Evolutionary conservation across 2,113 vertebrate genomes (phyloP).

Genomic region (Aphyosemion australe): DNA sequence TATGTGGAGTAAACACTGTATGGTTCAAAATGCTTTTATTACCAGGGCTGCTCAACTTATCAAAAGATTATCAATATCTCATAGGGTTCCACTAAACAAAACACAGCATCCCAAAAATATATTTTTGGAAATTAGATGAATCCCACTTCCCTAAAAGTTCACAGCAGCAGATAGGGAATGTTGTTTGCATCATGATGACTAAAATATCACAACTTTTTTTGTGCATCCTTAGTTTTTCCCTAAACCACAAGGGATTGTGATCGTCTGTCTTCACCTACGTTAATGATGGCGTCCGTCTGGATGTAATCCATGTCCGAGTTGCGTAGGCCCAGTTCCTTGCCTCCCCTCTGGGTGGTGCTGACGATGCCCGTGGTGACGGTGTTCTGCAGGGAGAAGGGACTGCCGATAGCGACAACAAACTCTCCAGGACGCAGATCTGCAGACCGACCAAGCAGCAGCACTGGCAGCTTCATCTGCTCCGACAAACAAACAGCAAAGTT

Average conservation of each 20-base stretch:
- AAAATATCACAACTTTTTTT: too few species aligned
- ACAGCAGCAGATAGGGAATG: too few species aligned
- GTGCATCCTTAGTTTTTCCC: too few species aligned
- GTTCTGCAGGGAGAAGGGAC: conserved; percentile 95
- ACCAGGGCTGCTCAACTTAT: too few species aligned
- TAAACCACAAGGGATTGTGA: not conserved
- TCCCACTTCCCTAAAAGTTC: too few species aligned
- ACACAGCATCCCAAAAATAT: too few species aligned
- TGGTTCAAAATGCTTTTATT: too few species aligned
- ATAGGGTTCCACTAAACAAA: too few species aligned
- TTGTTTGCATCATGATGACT: too few species aligned
- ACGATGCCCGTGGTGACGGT: conserved; percentile 97
- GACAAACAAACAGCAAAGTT: not conserved
- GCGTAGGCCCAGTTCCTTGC: conserved; percentile 88
- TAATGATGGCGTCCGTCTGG: conserved; percentile 98
- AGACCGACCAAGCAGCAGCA: conserved; percentile 90
- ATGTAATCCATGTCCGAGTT: conserved; percentile 98
- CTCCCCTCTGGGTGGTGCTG: conserved; percentile 93
- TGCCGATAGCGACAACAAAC: conserved; percentile 95
- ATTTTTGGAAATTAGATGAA: too few species aligned
- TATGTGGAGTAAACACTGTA: too few species aligned
- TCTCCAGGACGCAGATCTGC: conserved; percentile 94
- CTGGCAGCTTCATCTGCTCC: conserved; percentile 88
- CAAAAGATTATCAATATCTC: too few species aligned
- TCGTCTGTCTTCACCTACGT: conserved; percentile 81